These are phyloP conservation scores for Eupithecia subfuscata DNA, from an alignment of 2,888 invertebrate species.

Conservation along the genomic window DNA sequence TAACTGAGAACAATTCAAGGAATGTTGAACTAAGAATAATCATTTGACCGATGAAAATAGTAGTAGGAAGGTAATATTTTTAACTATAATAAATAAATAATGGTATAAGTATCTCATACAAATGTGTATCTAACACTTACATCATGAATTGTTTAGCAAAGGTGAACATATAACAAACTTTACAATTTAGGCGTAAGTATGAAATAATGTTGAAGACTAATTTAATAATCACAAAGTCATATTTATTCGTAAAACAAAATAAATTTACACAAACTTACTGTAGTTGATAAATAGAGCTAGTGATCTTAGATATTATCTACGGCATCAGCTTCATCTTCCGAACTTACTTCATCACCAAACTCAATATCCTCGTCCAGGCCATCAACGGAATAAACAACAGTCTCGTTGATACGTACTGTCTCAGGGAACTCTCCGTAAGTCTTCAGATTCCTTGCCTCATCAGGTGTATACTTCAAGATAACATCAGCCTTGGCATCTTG, in stretches of 20 bases:
- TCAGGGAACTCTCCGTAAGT: constrained; percentile 99
- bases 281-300: constrained; percentile 68
- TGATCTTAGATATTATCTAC: constrained; percentile 85
- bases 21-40: constrained; percentile 68
- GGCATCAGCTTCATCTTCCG: constrained; percentile 93
- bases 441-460: constrained; percentile 99
- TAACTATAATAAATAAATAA: constrained; percentile 44
- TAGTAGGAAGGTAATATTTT: constrained; percentile 38
- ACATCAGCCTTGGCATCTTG: constrained; percentile 99
- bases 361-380: constrained; percentile 98
- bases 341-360: constrained; percentile 97
- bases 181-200: constrained; percentile 51
- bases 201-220: constrained; percentile 68
- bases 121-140: constrained; percentile 61
- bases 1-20: constrained; percentile 64
- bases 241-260: constrained; percentile 75
- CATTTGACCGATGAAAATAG: constrained; percentile 44
- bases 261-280: constrained; percentile 82
- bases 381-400: constrained; percentile 96
- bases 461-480: constrained; percentile 99
- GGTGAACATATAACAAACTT: constrained; percentile 52
- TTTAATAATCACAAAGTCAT: constrained; percentile 69
- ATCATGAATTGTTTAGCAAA: constrained; percentile 52
- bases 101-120: constrained; percentile 44
- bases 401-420: constrained; percentile 98